Conservation (phyloP, 2,113 vertebrate genomes). For the Chionis minor region DNA sequence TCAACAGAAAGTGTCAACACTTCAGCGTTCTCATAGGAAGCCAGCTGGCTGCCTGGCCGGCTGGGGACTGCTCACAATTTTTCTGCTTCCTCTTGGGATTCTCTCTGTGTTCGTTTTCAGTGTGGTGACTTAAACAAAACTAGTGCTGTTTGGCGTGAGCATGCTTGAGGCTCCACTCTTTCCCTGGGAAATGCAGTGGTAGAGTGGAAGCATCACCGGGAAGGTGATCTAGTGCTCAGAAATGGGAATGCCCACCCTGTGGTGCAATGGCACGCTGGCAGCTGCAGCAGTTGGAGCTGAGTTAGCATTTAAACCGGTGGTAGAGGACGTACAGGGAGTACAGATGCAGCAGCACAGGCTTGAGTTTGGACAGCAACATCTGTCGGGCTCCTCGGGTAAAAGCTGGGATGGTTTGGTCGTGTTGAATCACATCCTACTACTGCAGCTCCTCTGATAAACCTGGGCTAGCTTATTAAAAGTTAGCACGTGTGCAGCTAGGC, state of each 20-base stretch:
- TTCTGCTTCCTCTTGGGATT: neutral
- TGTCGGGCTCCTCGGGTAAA: neutral
- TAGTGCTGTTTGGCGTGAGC: neutral
- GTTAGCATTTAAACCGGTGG: neutral
- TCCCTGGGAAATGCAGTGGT: neutral
- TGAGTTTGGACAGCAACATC: neutral
- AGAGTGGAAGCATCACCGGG: neutral
- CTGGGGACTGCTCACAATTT: neutral
- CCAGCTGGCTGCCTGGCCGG: neutral
- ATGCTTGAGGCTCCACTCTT: neutral
- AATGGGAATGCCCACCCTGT: rapidly evolving
- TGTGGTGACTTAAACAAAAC: neutral
- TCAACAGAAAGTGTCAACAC: constrained; percentile 15
- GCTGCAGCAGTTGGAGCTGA: neutral
- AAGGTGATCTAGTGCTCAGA: neutral
- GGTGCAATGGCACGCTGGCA: neutral
- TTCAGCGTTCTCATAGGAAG: neutral
- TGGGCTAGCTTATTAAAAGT: neutral
- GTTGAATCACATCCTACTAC: constrained; percentile 40
- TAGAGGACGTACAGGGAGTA: neutral
- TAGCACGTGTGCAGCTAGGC: rapidly evolving
- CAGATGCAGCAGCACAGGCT: neutral
- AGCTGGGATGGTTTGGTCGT: neutral
- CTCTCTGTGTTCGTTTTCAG: neutral
- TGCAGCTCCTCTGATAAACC: constrained; percentile 29